A percentile compares a stretch with the other conserved stretches of the same genome.
Conservation (phyloP, 2,888 invertebrate species). For the Trachelus iudaicus region DNA sequence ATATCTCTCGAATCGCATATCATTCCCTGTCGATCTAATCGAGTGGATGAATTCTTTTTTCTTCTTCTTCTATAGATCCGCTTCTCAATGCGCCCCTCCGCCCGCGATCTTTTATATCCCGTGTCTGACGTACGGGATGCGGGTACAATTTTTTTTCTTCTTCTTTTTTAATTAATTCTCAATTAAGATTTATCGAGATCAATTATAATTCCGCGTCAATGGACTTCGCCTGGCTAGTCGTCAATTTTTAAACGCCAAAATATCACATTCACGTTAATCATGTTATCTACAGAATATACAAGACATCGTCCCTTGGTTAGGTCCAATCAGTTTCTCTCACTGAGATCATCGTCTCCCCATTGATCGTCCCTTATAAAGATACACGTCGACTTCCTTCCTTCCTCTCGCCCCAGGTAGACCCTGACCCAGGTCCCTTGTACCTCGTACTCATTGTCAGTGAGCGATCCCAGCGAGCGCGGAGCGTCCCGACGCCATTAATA, state of each 20-base stretch:
- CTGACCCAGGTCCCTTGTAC: not conserved
- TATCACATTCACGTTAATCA: constrained; percentile 62
- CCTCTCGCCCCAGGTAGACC: not conserved
- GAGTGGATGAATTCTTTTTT: not conserved
- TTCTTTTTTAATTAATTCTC: not conserved
- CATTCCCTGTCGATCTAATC: not conserved
- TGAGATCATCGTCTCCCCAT: not conserved
- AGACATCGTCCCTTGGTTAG: constrained; percentile 15
- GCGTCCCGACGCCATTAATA: constrained; percentile 7
- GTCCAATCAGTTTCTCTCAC: not conserved
- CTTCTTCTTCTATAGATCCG: not conserved
- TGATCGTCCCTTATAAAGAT: not conserved
- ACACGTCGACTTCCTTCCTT: not conserved
- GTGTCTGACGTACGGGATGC: not conserved
- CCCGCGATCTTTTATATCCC: not conserved
- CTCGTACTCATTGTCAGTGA: not conserved
- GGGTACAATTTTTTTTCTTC: not conserved
- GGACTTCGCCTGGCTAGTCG: constrained; percentile 40
- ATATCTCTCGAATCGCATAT: not conserved
- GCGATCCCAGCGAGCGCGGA: not conserved
- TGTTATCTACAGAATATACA: constrained; percentile 62
- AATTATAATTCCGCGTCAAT: constrained; percentile 22
- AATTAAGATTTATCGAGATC: constrained; percentile 3
- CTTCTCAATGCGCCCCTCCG: not conserved
- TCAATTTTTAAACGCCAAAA: constrained; percentile 56